phyloP scores from a whole-genome alignment of 1,140 invertebrate species.

The Pseudomyrmex dendroicus region DNA sequence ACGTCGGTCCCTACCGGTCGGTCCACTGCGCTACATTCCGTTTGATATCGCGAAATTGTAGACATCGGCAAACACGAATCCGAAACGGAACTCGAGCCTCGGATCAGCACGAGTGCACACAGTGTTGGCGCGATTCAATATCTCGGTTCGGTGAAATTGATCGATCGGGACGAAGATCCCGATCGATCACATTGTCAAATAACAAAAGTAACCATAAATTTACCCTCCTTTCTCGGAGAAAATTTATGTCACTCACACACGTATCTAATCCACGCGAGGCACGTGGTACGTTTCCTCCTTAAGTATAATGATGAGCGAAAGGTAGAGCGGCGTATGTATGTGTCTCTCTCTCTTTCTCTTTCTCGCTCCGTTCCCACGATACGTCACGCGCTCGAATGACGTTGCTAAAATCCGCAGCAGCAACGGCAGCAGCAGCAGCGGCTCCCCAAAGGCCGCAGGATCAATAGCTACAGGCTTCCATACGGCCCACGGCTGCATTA shows the following conservation, averaged over 20 bases:
- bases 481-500: conserved; percentile 68
- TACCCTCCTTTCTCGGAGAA: conserved; percentile 14
- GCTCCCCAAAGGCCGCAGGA: conserved; percentile 65
- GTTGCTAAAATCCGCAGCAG: conserved; percentile 76
- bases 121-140: background rate
- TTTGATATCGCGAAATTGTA: conserved; percentile 48
- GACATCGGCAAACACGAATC: conserved; percentile 7
- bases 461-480: conserved; percentile 71
- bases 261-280: conserved; percentile 46
- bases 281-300: conserved; percentile 44
- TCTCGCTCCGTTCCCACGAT: conserved; percentile 78
- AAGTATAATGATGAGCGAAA: conserved; percentile 56
- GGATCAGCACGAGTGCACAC: background rate
- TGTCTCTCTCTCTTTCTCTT: too few species aligned
- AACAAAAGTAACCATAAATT: background rate
- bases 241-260: conserved; percentile 38
- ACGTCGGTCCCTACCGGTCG: conserved; percentile 12
- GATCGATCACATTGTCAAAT: background rate
- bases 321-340: conserved; percentile 54
- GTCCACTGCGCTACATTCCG: conserved; percentile 25
- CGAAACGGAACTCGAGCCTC: background rate
- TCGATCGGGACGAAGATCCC: conserved; percentile 1
- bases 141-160: background rate
- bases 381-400: conserved; percentile 75
- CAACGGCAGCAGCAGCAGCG: conserved; percentile 42